Evolutionary conservation across 2,888 invertebrate genomes (phyloP), one percentile per base, ranked within the genome.

Genomic region (Polyploca ridens): DNA sequence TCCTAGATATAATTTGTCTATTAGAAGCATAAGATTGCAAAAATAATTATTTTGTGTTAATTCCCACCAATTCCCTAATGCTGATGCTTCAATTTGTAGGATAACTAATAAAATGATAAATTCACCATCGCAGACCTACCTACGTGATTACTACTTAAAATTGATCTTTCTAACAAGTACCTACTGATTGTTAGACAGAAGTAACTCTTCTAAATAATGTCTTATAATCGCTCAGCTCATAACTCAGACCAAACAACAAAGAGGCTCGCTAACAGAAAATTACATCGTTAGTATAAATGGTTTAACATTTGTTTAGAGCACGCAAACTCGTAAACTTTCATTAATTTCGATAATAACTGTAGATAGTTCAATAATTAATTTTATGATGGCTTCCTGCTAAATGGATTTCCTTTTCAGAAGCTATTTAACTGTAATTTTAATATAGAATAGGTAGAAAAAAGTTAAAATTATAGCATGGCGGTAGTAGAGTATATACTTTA

Each of bases 261-360:
- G 72, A 76, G 79, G 81, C 77, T 78, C 74, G 82, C 85, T 84
- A 83, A 87, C 83, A 85, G 86, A 87, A 86, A 86, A 90, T 89
- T 84, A 87, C 88, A 79, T 88, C 84, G 81, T 90, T 87, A 87
- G 75, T 77, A 75, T 77, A 83, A 90, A 89, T 85, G 78, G 75
- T 68, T 71, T 66, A 76, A 83, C 88, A 87, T 89, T 89, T 87
- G 83, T 88, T 88, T 84, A 83, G 78, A 84, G 76, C 81, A 79
- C 81, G 78, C 69, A 65, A 78, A 77, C 84, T 82, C 81, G 77
- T 83, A 81, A 85, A 87, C 77, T 84, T 83, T 76, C 79, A 82
- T 83, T 82, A 81, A 84, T 88, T 84, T 74, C 76, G 77, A 83
- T 85, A 77, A 84, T 83, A 83, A 78, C 78, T 66, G 62, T 63